Percentiles rank a stretch among this genome's conserved stretches.
These are phyloP conservation scores for Passerina amoena DNA, from an alignment of 2,113 vertebrate genomes.

Conservation along the genomic window DNA sequence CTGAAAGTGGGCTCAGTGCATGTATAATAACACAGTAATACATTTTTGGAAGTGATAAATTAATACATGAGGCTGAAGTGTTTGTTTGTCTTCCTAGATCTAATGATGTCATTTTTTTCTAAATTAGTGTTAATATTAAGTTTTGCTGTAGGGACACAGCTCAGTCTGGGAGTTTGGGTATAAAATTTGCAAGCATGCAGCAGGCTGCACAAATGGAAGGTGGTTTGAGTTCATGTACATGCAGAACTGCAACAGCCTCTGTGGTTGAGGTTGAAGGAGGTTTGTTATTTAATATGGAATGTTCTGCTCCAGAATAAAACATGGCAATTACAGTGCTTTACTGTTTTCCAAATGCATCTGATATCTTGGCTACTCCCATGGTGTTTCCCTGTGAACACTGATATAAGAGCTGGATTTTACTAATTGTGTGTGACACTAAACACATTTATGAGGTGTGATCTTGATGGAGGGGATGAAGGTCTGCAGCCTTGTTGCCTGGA, in stretches of 20 bases:
- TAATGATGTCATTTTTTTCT: neutral
- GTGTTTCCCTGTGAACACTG: neutral
- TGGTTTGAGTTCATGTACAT: neutral
- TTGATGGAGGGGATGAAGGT: neutral
- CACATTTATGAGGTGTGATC: fast-evolving
- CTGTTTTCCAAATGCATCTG: neutral
- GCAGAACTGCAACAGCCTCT: neutral
- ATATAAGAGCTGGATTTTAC: neutral
- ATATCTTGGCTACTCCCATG: neutral
- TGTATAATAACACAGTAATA: neutral
- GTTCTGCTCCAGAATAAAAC: neutral
- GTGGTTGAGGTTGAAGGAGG: fast-evolving
- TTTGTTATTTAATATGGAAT: neutral
- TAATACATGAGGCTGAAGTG: neutral
- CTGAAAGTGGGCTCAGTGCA: neutral
- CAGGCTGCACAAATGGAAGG: neutral
- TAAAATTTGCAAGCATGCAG: neutral
- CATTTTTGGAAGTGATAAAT: neutral
- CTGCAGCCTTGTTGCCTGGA: neutral
- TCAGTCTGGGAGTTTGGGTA: neutral
- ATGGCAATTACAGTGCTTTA: neutral
- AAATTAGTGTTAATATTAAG: neutral
- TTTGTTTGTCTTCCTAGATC: neutral
- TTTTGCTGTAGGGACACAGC: neutral
- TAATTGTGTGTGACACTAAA: neutral